Evolutionary conservation across 2,888 invertebrate genomes (phyloP), one percentile per base, ranked within the genome.

Genomic region (Vanessa cardui): DNA sequence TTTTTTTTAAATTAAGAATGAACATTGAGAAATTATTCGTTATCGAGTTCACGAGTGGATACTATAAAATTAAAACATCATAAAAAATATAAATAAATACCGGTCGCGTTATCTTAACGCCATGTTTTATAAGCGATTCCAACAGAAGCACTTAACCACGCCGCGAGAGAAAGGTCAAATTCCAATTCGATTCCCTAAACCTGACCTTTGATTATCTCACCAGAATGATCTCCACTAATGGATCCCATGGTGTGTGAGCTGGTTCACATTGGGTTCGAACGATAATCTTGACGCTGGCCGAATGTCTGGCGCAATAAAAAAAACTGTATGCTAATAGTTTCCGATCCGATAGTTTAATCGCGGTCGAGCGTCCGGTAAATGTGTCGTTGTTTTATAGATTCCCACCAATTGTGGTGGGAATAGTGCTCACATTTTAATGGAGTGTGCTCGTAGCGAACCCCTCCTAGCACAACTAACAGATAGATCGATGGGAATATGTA

Each of bases 151-250:
- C 73, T 72, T 73, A 66, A 72, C 66, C 62, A 61, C 60, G 62
- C 66, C 63, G 62, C 64, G 65, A 72, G 72, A 56, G 68, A 74
- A 77, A 74, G 76, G 74, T 72, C 74, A 72, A 58, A 64, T 70
- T 68, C 70, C 54, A n/a, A 54, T 5, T 31, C 54, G 54, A 56
- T 64, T 70, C 66, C 70, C 70, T 68, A 76, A 74, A 74, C 64
- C 73, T 80, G 83, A 87, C 88, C 88, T 88, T 88, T 86, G 73
- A 76, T 85, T 87, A 86, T 87, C 84, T 74, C 64, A 45, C 80
- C 67, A 45, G 54, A 39, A 18, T 26, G 21, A n/a, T 56, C 59
- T 2, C 64, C 58, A 61, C 83, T 85, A 86, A 87, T 86, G 85
- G 85, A 82, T 46, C 44, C 61, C 65, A 50, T 52, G n/a, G 61